phyloP scores from a whole-genome alignment of 2,797 vertebrate genomes.

The Oreochromis grahami region DNA sequence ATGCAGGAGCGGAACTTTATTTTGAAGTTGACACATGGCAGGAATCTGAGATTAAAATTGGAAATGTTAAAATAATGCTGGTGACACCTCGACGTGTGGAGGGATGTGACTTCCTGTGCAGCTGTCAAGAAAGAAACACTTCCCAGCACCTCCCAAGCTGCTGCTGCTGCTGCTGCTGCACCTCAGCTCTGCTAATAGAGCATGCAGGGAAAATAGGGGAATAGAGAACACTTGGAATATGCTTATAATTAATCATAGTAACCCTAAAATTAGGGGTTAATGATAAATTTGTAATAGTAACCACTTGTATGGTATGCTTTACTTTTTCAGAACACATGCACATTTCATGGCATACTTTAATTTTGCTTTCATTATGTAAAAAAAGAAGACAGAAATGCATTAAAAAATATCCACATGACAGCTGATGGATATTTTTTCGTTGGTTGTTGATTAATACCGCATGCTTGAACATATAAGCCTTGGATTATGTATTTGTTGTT shows the following conservation, averaged over 20 bases:
- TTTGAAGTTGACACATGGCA: slow-evolving; percentile 67
- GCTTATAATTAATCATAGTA: slow-evolving; percentile 48
- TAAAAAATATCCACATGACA: slow-evolving; percentile 8
- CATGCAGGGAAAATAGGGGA: slow-evolving; percentile 12
- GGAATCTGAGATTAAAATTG: slow-evolving; percentile 71
- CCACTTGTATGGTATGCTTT: not conserved
- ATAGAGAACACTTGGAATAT: slow-evolving; percentile 44
- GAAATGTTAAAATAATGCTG: slow-evolving; percentile 69
- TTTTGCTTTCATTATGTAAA: slow-evolving; percentile 21
- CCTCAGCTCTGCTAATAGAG: slow-evolving; percentile 52
- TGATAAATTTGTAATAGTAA: slow-evolving; percentile 35
- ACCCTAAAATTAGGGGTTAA: slow-evolving; percentile 25
- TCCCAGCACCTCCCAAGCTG: slow-evolving; percentile 55
- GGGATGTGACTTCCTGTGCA: slow-evolving; percentile 76
- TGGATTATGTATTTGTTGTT: slow-evolving; percentile 46
- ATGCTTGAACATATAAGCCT: not conserved
- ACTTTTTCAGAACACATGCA: not conserved
- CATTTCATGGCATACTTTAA: slow-evolving; percentile 17
- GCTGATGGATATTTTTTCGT: slow-evolving; percentile 17
- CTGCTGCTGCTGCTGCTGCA: slow-evolving; percentile 37
- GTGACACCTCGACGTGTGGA: slow-evolving; percentile 76
- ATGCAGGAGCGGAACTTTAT: slow-evolving; percentile 49
- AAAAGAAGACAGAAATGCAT: not conserved
- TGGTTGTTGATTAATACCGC: slow-evolving; percentile 37
- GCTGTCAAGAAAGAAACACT: slow-evolving; percentile 75